These are phyloP conservation scores for Atlantisia rogersi DNA, from an alignment of 2,113 vertebrate species.

Conservation along the genomic window DNA sequence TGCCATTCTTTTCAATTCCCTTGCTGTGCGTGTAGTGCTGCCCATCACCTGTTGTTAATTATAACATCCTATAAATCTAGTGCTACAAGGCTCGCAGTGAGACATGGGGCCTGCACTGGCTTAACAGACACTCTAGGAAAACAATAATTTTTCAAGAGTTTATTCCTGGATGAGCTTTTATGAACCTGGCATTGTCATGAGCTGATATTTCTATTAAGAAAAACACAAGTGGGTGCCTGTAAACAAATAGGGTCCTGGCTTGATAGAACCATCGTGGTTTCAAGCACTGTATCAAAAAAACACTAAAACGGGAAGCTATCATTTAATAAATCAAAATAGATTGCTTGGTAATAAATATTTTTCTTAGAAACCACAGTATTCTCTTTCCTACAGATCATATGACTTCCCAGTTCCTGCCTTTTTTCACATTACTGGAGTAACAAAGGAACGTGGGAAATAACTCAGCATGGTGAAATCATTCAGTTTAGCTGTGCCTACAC, in stretches of 20 bases:
- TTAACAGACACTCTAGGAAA: conserved; percentile 11
- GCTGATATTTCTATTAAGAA: conserved; percentile 47
- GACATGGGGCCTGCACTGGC: neutral
- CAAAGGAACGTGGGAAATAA: conserved; percentile 32
- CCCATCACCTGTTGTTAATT: conserved; percentile 63
- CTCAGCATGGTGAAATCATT: neutral
- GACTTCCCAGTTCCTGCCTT: conserved; percentile 10
- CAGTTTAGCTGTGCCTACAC: neutral
- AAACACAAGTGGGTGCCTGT: conserved; percentile 20
- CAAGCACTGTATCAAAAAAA: conserved; percentile 3
- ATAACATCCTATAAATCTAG: conserved; percentile 60
- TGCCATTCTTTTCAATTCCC: conserved; percentile 24
- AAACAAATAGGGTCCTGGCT: conserved; percentile 42
- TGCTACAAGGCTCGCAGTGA: neutral
- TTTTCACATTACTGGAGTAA: conserved; percentile 11
- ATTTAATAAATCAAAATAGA: conserved; percentile 63
- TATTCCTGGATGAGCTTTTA: conserved; percentile 23
- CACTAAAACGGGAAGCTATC: conserved; percentile 4
- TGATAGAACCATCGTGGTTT: neutral
- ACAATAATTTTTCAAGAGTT: conserved; percentile 11
- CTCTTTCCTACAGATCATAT: conserved; percentile 15
- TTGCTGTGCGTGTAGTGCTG: conserved; percentile 5
- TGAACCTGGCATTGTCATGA: conserved; percentile 1
- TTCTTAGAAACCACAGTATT: conserved; percentile 52
- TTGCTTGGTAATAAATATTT: conserved; percentile 49